Percentiles rank a stretch among this genome's conserved stretches.
These are phyloP conservation scores for Channa maculata DNA, from an alignment of 2,113 vertebrate species.

Conservation along the genomic window DNA sequence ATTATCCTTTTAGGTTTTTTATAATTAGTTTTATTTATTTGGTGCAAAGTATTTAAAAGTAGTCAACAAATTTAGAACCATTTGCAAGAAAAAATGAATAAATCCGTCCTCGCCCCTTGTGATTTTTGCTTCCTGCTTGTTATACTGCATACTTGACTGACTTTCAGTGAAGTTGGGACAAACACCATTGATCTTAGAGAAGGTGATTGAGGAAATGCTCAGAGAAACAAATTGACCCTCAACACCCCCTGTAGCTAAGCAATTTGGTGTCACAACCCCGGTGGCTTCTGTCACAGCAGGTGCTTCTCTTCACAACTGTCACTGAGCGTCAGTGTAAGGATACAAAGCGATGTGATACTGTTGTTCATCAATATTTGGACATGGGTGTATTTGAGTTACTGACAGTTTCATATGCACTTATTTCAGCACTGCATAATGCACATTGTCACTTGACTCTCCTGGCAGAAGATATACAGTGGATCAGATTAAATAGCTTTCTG, in stretches of 20 bases:
- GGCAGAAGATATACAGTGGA: conserved; percentile 10
- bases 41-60: neutral
- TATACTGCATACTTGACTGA: conserved; percentile 25
- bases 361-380: conserved; percentile 48
- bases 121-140: neutral
- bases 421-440: conserved; percentile 31
- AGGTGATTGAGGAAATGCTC: conserved; percentile 44
- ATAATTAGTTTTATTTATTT: neutral
- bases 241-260: conserved; percentile 43
- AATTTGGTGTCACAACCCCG: conserved; percentile 50
- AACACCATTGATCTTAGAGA: conserved; percentile 55
- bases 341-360: conserved; percentile 60
- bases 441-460: conserved; percentile 20
- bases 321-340: conserved; percentile 45
- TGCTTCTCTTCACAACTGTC: conserved; percentile 57
- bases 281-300: conserved; percentile 56
- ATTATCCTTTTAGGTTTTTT: neutral
- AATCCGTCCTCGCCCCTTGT: too few species aligned
- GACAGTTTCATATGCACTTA: conserved; percentile 53
- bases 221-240: conserved; percentile 62
- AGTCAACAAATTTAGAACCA: too few species aligned
- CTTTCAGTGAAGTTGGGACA: conserved; percentile 54
- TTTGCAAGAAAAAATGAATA: too few species aligned
- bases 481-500: conserved; percentile 25
- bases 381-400: conserved; percentile 38